Conservation (phyloP, 2,113 vertebrate species). For the Eidolon helvum region DNA sequence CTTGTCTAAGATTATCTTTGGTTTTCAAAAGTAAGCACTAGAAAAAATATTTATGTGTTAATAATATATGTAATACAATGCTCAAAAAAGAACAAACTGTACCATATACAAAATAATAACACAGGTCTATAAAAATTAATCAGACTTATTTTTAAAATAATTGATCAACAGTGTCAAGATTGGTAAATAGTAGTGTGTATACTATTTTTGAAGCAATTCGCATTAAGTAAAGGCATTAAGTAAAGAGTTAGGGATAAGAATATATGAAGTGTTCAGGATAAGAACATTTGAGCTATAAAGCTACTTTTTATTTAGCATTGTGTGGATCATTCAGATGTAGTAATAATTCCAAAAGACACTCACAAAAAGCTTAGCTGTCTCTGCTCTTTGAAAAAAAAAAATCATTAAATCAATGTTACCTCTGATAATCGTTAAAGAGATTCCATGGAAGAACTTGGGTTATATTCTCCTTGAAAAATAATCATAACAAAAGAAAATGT, state of each 20-base stretch:
- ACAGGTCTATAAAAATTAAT: neutral
- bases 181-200: neutral
- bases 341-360: neutral
- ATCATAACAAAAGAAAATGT: neutral
- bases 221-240: neutral
- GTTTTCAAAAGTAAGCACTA: neutral
- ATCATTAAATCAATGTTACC: neutral
- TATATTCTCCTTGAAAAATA: constrained; percentile 29
- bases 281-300: neutral
- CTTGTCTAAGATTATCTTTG: neutral
- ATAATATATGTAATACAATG: neutral
- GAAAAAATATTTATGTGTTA: neutral
- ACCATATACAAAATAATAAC: neutral
- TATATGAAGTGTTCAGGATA: neutral
- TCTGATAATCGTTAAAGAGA: neutral
- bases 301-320: neutral
- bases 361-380: neutral
- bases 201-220: neutral
- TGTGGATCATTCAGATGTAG: neutral
- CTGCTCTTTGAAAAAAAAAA: neutral
- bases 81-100: neutral
- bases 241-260: neutral
- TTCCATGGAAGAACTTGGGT: neutral
- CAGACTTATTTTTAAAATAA: neutral
- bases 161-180: neutral